phyloP scores from a whole-genome alignment of 1,140 invertebrate species.

The Trigoniulus corallinus region DNA sequence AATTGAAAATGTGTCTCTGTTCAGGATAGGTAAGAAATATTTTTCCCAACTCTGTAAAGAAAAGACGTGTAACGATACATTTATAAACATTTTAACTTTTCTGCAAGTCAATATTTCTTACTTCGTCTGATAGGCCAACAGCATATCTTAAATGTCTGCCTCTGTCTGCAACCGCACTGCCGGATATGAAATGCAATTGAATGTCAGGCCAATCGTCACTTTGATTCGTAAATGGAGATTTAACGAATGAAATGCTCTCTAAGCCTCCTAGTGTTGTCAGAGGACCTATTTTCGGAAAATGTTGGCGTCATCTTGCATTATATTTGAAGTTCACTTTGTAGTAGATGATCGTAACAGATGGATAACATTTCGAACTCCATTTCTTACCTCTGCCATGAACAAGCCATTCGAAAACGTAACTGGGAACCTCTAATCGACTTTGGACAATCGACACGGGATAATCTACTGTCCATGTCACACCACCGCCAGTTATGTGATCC shows the following conservation, averaged over 20 bases:
- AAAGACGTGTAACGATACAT: neutral
- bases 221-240: conserved; percentile 67
- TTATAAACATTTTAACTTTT: neutral
- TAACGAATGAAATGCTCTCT: conserved; percentile 67
- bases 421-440: conserved; percentile 53
- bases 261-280: conserved; percentile 63
- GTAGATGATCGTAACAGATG: neutral
- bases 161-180: conserved; percentile 58
- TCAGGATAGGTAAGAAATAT: conserved; percentile 47
- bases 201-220: conserved; percentile 77
- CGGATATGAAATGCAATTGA: conserved; percentile 71
- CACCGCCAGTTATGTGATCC: conserved; percentile 72
- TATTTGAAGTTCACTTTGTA: neutral
- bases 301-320: neutral
- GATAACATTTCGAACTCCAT: too few relatives aligned
- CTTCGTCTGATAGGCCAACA: neutral
- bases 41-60: conserved; percentile 34
- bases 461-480: conserved; percentile 63
- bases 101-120: neutral
- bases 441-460: conserved; percentile 60
- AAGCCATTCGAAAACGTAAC: conserved; percentile 53
- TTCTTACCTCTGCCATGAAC: conserved; percentile 36
- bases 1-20: conserved; percentile 43
- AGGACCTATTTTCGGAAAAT: conserved; percentile 36
- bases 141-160: conserved; percentile 22